phyloP scores from a whole-genome alignment of 2,888 invertebrate species.

The Megalurothrips usitatus region DNA sequence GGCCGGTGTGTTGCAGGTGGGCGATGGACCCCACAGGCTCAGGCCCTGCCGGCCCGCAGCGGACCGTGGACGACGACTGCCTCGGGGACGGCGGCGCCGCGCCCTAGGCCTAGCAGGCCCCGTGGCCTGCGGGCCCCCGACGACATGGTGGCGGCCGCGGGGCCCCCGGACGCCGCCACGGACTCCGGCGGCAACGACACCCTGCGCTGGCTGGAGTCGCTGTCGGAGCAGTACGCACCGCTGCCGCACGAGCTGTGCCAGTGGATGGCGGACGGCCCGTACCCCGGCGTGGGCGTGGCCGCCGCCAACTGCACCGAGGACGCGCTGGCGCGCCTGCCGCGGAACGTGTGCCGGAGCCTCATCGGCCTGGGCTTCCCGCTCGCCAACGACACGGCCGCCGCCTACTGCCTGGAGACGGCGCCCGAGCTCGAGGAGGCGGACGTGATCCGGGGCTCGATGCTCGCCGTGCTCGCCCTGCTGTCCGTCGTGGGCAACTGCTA shows the following conservation, averaged over 20 bases:
- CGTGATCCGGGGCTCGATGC: conserved; percentile 61
- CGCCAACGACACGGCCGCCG: not conserved
- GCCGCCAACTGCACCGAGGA: not conserved
- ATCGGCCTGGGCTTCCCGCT: not conserved
- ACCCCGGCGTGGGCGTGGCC: not conserved
- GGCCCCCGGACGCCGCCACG: not conserved
- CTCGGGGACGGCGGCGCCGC: not conserved
- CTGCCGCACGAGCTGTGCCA: not conserved
- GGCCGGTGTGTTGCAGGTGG: not conserved
- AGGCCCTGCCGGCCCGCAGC: not conserved
- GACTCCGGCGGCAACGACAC: not conserved
- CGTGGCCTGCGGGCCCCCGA: not conserved
- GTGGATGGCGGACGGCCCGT: not conserved
- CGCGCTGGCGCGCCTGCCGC: not conserved
- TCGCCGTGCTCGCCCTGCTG: conserved; percentile 64
- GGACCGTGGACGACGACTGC: not conserved
- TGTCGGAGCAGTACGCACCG: not conserved
- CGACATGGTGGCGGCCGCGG: not conserved
- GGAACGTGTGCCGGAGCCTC: too few relatives aligned
- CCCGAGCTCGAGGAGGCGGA: conserved; percentile 62
- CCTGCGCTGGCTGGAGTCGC: not conserved
- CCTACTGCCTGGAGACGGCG: conserved; percentile 56
- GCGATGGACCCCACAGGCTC: not conserved
- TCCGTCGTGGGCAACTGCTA: conserved; percentile 71
- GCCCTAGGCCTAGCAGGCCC: not conserved